phyloP scores from a whole-genome alignment of 2,113 vertebrate genomes.

The Beaufortia kweichowensis region DNA sequence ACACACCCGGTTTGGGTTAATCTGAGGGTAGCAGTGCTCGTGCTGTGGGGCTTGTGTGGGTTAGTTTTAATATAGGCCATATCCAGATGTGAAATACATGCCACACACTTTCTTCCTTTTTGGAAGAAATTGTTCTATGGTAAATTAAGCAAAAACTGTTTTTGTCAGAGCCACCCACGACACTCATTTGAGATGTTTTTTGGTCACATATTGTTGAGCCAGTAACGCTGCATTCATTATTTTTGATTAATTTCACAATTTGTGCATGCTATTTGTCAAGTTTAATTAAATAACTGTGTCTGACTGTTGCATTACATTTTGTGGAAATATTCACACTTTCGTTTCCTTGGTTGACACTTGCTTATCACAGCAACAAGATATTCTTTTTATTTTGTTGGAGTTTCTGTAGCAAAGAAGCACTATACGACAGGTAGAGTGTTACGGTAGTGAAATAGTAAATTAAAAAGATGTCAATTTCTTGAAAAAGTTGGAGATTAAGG shows the following conservation, averaged over 20 bases:
- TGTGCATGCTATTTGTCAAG: slow-evolving; percentile 17
- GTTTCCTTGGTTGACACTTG: not conserved
- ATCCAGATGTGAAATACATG: slow-evolving; percentile 23
- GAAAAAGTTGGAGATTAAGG: too few species aligned
- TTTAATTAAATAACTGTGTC: slow-evolving; percentile 11
- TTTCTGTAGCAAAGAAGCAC: not conserved
- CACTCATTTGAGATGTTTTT: slow-evolving; percentile 23
- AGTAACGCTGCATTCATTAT: slow-evolving; percentile 21
- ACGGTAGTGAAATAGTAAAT: too few species aligned
- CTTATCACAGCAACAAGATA: not conserved
- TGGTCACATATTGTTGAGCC: not conserved
- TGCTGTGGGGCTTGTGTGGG: slow-evolving; percentile 14
- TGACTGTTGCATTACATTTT: not conserved
- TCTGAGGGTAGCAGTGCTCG: slow-evolving; percentile 9
- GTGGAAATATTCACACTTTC: slow-evolving; percentile 12
- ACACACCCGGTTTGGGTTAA: slow-evolving; percentile 30
- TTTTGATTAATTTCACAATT: slow-evolving; percentile 28
- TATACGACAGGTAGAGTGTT: too few species aligned
- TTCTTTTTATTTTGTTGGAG: not conserved
- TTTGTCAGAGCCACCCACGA: not conserved
- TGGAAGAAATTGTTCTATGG: slow-evolving; percentile 38
- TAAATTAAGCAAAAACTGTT: slow-evolving; percentile 27
- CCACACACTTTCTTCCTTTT: slow-evolving; percentile 23
- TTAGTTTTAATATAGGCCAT: slow-evolving; percentile 34
- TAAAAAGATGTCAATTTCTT: too few species aligned